Percentiles rank a stretch among this genome's conserved stretches.
These are phyloP conservation scores for Paradoxurus hermaphroditus DNA, from an alignment of 2,113 vertebrate genomes.

Conservation along the genomic window DNA sequence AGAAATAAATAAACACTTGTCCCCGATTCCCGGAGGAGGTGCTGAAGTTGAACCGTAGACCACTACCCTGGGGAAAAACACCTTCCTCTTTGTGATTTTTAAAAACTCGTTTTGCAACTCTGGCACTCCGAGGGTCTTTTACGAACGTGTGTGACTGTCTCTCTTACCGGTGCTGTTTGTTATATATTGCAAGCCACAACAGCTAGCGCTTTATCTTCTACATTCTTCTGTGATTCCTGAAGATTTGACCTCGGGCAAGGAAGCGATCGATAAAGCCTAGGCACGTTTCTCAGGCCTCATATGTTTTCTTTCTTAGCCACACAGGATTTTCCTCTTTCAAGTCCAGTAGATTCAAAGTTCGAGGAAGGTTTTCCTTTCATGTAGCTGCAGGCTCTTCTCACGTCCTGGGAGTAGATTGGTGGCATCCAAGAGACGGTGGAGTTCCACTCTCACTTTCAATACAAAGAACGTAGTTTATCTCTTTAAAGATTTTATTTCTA, in stretches of 20 bases:
- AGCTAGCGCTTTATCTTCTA: slow-evolving; percentile 6
- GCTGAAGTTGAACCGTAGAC: neutral
- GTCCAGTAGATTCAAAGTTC: neutral
- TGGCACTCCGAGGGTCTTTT: neutral
- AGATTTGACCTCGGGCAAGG: slow-evolving; percentile 3
- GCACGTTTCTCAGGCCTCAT: neutral
- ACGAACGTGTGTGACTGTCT: neutral
- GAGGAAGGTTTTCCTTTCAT: neutral
- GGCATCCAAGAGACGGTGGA: neutral
- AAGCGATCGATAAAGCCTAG: neutral
- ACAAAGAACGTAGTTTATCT: neutral
- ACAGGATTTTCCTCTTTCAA: neutral
- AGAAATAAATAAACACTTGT: neutral
- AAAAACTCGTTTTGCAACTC: neutral
- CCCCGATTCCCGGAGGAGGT: neutral
- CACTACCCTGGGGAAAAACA: neutral
- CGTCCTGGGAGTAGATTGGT: neutral
- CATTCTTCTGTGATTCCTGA: slow-evolving; percentile 19
- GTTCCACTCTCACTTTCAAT: neutral
- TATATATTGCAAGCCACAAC: neutral
- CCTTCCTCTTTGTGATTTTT: neutral
- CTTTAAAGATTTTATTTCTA: slow-evolving; percentile 9
- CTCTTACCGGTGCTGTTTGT: neutral
- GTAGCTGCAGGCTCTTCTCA: neutral
- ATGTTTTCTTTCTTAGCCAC: neutral